Percentiles rank a stretch among this genome's conserved stretches.
These are phyloP conservation scores for Nipponacmea schrenckii DNA, from an alignment of 2,888 invertebrate genomes.

Conservation along the genomic window DNA sequence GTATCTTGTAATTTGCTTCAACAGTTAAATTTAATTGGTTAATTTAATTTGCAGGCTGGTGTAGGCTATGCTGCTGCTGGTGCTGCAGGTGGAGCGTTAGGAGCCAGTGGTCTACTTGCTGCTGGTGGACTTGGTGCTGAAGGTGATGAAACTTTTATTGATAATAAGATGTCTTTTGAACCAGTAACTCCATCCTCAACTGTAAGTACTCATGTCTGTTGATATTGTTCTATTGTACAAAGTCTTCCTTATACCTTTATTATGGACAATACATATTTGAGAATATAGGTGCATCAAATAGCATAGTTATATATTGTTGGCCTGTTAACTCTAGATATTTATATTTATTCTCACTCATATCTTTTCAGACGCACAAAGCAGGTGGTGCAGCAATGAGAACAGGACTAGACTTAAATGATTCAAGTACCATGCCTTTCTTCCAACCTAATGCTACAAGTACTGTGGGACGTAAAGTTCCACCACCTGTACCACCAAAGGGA, in stretches of 20 bases:
- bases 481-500: conserved; percentile 37
- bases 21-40: too few relatives aligned
- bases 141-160: conserved; percentile 47
- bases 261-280: too few relatives aligned
- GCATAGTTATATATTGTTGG: too few relatives aligned
- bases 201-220: conserved; percentile 28
- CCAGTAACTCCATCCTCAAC: conserved; percentile 44
- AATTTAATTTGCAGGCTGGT: not conserved
- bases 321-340: not conserved
- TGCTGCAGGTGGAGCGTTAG: conserved; percentile 14
- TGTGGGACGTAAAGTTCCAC: conserved; percentile 34
- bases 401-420: conserved; percentile 23
- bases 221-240: too few relatives aligned
- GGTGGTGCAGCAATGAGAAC: conserved; percentile 22
- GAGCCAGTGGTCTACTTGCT: conserved; percentile 5
- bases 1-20: too few relatives aligned
- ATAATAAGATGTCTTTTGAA: conserved; percentile 54
- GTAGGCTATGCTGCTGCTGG: conserved; percentile 11
- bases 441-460: conserved; percentile 39
- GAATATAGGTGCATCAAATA: too few relatives aligned
- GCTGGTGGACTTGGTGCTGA: conserved; percentile 23
- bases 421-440: conserved; percentile 36
- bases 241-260: too few relatives aligned
- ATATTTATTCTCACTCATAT: not conserved
- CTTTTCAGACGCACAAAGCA: not conserved